Percentiles rank a stretch among this genome's conserved stretches.
phyloP scores from a whole-genome alignment of 1,140 invertebrate genomes.

The Heliothis subflexa region DNA sequence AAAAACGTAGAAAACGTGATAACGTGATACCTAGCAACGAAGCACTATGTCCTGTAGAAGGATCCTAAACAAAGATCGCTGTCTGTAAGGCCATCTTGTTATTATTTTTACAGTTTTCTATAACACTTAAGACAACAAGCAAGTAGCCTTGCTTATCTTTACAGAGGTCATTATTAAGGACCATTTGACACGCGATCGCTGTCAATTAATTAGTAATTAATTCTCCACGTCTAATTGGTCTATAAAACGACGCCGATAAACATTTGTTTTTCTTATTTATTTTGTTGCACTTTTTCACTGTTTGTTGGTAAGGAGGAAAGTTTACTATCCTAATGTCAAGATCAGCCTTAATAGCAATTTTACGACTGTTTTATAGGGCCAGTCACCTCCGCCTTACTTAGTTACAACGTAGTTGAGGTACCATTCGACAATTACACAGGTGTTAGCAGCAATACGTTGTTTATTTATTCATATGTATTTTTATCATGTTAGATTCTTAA shows the following conservation, averaged over 20 bases:
- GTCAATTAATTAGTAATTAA: constrained; percentile 30
- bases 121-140: constrained; percentile 29
- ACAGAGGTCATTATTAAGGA: constrained; percentile 46
- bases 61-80: not conserved
- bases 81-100: not conserved
- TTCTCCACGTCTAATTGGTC: constrained; percentile 15
- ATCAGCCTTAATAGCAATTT: constrained; percentile 32
- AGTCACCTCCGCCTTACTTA: not conserved
- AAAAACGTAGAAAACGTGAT: no score
- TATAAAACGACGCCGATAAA: not conserved
- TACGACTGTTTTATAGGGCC: constrained; percentile 40
- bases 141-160: constrained; percentile 30
- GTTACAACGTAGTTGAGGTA: not conserved
- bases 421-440: not conserved
- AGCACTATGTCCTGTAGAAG: not conserved
- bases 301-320: not conserved
- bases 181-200: constrained; percentile 37
- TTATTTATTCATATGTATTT: not conserved
- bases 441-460: not conserved
- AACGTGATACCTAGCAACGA: no score
- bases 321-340: constrained; percentile 14
- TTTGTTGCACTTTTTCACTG: not conserved
- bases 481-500: not conserved
- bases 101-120: constrained; percentile 16
- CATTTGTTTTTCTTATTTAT: constrained; percentile 9